Evolutionary conservation across 1,140 invertebrate genomes (phyloP).

Genomic region (Cotesia typhae): DNA sequence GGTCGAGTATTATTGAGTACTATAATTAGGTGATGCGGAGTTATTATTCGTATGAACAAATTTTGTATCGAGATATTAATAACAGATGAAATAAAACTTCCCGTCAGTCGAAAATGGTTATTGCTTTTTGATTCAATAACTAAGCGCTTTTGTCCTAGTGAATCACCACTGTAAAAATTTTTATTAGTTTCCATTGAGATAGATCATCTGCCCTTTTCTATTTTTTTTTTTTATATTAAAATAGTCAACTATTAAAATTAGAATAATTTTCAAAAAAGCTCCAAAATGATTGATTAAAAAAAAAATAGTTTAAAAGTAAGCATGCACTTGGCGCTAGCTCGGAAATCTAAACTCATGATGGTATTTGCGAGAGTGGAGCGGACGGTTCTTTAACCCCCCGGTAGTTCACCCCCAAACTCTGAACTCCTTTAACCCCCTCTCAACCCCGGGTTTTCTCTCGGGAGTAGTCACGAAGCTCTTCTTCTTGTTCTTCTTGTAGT

Average conservation of each 20-base stretch:
- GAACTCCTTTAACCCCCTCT: neutral
- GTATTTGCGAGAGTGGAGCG: slow-evolving; percentile 36
- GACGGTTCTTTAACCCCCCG: slow-evolving; percentile 12
- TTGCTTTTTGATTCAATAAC: too few relatives aligned
- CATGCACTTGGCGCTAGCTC: slow-evolving; percentile 27
- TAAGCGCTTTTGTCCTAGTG: too few relatives aligned
- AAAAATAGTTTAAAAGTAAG: slow-evolving; percentile 30
- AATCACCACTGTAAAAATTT: too few relatives aligned
- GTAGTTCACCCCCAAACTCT: neutral
- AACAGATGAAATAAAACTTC: too few relatives aligned
- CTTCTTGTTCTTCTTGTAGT: neutral
- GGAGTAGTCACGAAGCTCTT: slow-evolving; percentile 38
- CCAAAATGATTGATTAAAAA: slow-evolving; percentile 3
- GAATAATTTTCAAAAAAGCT: neutral
- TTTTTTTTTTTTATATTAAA: neutral
- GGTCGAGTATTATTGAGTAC: too few relatives aligned
- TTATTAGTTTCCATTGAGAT: too few relatives aligned
- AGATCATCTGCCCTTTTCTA: too few relatives aligned
- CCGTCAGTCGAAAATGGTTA: too few relatives aligned
- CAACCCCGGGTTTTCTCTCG: slow-evolving; percentile 26
- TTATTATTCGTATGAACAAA: too few relatives aligned
- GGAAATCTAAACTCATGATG: slow-evolving; percentile 27
- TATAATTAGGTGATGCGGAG: too few relatives aligned
- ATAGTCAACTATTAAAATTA: neutral
- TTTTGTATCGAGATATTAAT: too few relatives aligned